Conservation (phyloP, 2,888 invertebrate species). For the Pollenia angustigena region DNA sequence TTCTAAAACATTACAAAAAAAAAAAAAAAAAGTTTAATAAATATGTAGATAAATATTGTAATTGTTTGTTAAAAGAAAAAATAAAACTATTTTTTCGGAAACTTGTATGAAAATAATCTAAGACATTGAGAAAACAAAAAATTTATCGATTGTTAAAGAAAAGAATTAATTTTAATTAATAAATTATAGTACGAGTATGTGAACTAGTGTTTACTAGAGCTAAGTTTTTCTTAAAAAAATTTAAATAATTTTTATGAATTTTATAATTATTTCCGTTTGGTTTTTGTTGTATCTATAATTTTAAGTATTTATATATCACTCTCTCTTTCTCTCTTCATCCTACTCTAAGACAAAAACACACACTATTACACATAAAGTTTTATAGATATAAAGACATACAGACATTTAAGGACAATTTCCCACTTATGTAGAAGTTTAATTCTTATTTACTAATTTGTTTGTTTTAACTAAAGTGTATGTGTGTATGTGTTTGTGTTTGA, state of each 20-base stretch:
- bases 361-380: constrained; percentile 50
- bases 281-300: constrained; percentile 21
- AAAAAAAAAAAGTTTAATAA: constrained; percentile 5
- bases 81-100: constrained; percentile 5
- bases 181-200: neutral
- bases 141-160: neutral
- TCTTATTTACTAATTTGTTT: constrained; percentile 63
- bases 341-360: constrained; percentile 62
- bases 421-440: constrained; percentile 28
- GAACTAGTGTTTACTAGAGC: constrained; percentile 38
- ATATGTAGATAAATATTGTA: constrained; percentile 32
- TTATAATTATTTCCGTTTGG: constrained; percentile 14
- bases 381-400: constrained; percentile 51
- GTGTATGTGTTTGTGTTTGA: neutral
- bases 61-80: constrained; percentile 14
- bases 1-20: constrained; percentile 50
- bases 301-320: constrained; percentile 40
- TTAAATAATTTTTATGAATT: neutral
- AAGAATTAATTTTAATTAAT: neutral
- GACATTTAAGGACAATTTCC: constrained; percentile 50
- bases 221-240: constrained; percentile 17
- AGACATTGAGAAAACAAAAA: constrained; percentile 48
- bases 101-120: constrained; percentile 44
- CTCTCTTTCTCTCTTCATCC: constrained; percentile 54
- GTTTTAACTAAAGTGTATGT: constrained; percentile 42